Conservation (phyloP, 2,797 vertebrate genomes). For the Anniella stebbinsi region DNA sequence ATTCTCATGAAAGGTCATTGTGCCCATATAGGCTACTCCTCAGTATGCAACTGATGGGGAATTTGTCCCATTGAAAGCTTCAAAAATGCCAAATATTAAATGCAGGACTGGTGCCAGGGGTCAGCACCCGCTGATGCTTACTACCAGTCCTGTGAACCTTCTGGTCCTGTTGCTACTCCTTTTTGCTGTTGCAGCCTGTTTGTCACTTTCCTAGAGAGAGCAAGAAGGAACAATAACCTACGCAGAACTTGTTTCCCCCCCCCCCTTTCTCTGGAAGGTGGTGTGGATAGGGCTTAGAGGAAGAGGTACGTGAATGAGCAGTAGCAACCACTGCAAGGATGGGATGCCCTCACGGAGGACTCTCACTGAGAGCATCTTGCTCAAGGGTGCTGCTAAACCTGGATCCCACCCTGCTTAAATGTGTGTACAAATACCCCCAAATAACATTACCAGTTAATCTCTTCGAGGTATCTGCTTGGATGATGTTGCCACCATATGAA, state of each 20-base stretch:
- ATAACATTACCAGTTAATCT: slow-evolving; percentile 1
- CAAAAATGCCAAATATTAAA: neutral
- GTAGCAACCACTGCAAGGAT: neutral
- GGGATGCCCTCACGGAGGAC: neutral
- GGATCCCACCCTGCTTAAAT: neutral
- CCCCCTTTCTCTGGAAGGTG: neutral
- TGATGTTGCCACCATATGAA: neutral
- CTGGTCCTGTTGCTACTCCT: no score
- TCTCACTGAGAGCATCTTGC: neutral
- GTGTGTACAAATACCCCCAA: neutral
- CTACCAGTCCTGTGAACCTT: neutral
- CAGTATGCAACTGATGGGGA: neutral
- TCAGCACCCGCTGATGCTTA: neutral
- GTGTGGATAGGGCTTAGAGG: neutral
- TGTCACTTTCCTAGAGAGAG: neutral
- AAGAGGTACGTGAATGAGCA: neutral
- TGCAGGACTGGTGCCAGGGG: neutral
- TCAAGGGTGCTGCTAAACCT: neutral
- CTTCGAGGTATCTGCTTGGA: neutral
- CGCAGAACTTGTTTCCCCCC: neutral
- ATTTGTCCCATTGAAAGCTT: neutral
- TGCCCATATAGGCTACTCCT: neutral
- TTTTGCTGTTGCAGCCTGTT: neutral
- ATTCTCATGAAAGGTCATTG: neutral
- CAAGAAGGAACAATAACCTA: neutral